Percentiles rank a stretch among this genome's conserved stretches.
Conservation (phyloP, 2,113 vertebrate species). For the Smithornis capensis region DNA sequence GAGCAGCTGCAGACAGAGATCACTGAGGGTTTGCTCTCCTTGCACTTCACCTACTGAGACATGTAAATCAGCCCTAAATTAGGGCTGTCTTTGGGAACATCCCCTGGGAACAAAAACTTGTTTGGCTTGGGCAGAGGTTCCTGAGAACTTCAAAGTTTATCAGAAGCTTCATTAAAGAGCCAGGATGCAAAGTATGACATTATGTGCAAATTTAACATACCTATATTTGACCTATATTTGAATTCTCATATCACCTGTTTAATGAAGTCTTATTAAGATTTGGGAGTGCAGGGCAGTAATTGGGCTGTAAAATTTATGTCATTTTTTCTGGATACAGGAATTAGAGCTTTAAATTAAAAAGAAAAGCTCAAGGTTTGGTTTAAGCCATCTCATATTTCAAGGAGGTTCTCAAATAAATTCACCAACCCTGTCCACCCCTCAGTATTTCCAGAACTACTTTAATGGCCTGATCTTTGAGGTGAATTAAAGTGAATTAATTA, state of each 20-base stretch:
- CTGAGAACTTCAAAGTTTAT: constrained; percentile 48
- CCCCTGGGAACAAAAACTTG: constrained; percentile 32
- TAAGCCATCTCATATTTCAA: background rate
- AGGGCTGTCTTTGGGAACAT: background rate
- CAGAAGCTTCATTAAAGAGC: background rate
- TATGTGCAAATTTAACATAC: background rate
- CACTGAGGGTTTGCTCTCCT: background rate
- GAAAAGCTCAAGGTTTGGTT: background rate
- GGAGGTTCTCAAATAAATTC: background rate
- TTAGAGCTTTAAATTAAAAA: background rate
- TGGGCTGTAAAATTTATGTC: background rate
- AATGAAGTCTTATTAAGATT: background rate
- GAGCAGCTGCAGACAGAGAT: background rate
- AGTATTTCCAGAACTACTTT: background rate
- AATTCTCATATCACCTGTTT: background rate
- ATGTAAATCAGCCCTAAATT: constrained; percentile 10
- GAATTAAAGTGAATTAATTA: background rate
- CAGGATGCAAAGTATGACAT: background rate
- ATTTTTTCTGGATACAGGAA: background rate
- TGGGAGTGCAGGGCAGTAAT: background rate
- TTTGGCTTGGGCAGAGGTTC: background rate
- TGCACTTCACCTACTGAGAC: background rate
- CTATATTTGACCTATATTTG: background rate
- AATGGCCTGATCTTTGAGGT: background rate
- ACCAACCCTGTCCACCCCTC: background rate